Percentiles rank a stretch among this genome's conserved stretches.
Conservation (phyloP, 2,113 vertebrate genomes). For the Syrmaticus mikado region DNA sequence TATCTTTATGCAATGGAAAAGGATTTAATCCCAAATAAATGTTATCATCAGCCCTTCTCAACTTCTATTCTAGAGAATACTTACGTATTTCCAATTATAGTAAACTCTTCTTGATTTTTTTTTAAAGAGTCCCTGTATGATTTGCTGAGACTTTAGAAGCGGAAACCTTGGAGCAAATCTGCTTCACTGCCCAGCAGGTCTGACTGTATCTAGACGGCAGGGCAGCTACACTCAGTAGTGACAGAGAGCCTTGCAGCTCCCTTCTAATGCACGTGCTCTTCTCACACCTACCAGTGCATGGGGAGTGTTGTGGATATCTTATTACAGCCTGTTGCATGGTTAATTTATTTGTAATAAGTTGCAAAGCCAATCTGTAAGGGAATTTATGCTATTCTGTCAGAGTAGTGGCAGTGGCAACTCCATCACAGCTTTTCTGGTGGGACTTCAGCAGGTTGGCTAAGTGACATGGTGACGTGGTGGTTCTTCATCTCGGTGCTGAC, state of each 20-base stretch:
- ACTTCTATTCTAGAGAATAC: neutral
- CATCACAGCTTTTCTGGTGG: neutral
- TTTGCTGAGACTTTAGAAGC: neutral
- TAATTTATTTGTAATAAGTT: neutral
- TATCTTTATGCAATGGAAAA: neutral
- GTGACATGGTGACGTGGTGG: neutral
- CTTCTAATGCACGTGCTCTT: neutral
- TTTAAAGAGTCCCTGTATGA: neutral
- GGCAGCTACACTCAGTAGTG: fast-evolving
- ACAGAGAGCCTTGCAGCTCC: neutral
- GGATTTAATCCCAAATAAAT: neutral
- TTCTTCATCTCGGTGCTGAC: neutral
- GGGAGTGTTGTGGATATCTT: neutral
- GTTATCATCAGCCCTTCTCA: neutral
- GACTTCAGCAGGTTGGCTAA: neutral
- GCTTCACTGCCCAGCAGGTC: neutral
- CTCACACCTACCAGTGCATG: neutral
- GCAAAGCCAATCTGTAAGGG: neutral
- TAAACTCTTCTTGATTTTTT: neutral
- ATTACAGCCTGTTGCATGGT: neutral
- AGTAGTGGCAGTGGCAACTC: neutral
- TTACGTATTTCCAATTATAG: neutral
- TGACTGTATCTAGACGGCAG: neutral
- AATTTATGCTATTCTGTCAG: neutral
- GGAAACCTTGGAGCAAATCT: neutral